These are phyloP conservation scores for Campoletis raptor DNA, from an alignment of 2,888 invertebrate genomes.

Conservation along the genomic window DNA sequence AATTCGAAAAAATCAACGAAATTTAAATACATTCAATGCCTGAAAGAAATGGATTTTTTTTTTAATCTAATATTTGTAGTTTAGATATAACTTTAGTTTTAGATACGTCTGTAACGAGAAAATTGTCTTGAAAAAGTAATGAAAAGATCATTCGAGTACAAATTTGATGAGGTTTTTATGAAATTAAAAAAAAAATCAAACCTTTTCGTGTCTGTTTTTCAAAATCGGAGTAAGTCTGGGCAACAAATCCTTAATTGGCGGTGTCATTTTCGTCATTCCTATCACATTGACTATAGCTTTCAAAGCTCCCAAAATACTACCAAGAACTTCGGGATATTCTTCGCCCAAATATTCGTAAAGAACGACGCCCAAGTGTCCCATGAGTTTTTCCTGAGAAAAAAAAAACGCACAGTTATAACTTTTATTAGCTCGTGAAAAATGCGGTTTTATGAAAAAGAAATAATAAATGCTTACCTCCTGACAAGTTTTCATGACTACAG, in stretches of 20 bases:
- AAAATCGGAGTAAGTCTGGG: constrained; percentile 98
- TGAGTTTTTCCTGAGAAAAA: constrained; percentile 93
- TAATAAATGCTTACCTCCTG: constrained; percentile 90
- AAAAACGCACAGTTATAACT: constrained; percentile 6
- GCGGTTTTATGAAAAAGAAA: constrained; percentile 7
- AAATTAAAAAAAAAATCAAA: constrained; percentile 47
- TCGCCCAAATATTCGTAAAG: constrained; percentile 99
- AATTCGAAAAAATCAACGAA: constrained; percentile 54
- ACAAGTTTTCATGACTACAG: constrained; percentile 99
- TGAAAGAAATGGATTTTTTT: not conserved
- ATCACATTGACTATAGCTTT: constrained; percentile 99
- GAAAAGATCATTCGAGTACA: constrained; percentile 8
- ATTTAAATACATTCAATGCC: not conserved
- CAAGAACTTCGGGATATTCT: constrained; percentile 99
- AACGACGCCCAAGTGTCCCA: constrained; percentile 99
- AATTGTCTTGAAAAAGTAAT: constrained; percentile 10
- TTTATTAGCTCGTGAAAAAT: not conserved
- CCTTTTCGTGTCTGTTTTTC: constrained; percentile 95
- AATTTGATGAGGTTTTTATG: not conserved
- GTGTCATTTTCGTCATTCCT: constrained; percentile 99
- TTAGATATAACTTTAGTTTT: no score
- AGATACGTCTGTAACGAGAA: constrained; percentile 8
- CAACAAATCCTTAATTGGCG: constrained; percentile 99
- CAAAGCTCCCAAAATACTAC: constrained; percentile 98
- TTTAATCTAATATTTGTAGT: no score